phyloP scores from a whole-genome alignment of 1,140 invertebrate species.

The Heliconius hermathena region DNA sequence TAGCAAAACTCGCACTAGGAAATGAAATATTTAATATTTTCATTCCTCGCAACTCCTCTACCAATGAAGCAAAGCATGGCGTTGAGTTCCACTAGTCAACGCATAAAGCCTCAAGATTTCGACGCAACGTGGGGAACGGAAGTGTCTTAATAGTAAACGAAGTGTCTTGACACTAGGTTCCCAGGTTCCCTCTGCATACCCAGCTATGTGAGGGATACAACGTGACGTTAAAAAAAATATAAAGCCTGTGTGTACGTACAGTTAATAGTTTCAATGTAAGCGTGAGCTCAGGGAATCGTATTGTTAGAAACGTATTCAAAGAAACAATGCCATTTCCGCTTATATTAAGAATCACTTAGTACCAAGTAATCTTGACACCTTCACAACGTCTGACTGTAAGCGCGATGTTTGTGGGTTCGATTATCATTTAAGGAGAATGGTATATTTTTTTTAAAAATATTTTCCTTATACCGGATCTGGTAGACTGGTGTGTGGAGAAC shows the following conservation, averaged over 20 bases:
- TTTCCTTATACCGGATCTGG: background rate
- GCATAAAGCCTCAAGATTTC: background rate
- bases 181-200: background rate
- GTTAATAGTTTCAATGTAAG: background rate
- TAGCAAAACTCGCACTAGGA: too few relatives aligned
- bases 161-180: background rate
- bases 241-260: background rate
- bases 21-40: too few relatives aligned
- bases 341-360: background rate
- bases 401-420: background rate
- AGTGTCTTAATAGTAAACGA: background rate
- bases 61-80: background rate
- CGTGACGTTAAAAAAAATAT: background rate
- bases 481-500: too few relatives aligned
- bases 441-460: background rate
- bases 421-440: background rate
- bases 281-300: background rate
- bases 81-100: background rate
- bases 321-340: conserved; percentile 4
- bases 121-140: background rate
- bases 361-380: background rate
- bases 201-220: background rate
- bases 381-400: too few relatives aligned
- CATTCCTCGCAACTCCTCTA: background rate
- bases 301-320: background rate